Conservation (phyloP, 1,140 invertebrate species). For the Homalodisca vitripennis region DNA sequence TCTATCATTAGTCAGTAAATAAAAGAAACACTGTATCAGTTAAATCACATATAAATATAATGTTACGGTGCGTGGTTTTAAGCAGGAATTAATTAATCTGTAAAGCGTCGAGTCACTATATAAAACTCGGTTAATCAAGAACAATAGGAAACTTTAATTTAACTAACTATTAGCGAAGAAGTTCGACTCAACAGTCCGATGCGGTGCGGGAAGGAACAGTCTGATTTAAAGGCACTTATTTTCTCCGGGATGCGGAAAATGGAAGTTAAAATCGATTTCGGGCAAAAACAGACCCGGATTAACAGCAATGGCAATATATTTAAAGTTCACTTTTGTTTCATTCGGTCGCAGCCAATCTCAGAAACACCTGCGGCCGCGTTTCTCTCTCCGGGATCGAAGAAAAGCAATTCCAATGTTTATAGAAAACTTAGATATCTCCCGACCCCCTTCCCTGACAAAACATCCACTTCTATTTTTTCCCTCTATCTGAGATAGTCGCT, state of each 20-base stretch:
- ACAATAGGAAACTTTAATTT: too few relatives aligned
- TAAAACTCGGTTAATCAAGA: too few relatives aligned
- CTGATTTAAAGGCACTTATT: conserved; percentile 10
- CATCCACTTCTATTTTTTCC: conserved; percentile 8
- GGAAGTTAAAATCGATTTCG: conserved; percentile 15
- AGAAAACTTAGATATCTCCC: conserved; percentile 14
- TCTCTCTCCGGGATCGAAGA: conserved; percentile 4
- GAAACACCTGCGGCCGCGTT: neutral
- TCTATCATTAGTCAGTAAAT: too few relatives aligned
- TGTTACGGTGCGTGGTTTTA: too few relatives aligned
- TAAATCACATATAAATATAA: too few relatives aligned
- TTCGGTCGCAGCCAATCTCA: too few relatives aligned
- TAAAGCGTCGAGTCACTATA: too few relatives aligned
- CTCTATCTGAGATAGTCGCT: conserved; percentile 11
- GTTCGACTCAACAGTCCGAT: too few relatives aligned
- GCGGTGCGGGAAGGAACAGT: neutral
- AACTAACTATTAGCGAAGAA: too few relatives aligned
- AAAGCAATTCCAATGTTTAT: conserved; percentile 13
- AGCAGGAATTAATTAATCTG: too few relatives aligned
- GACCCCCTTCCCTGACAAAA: too few relatives aligned
- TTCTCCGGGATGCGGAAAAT: conserved; percentile 12
- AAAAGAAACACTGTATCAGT: too few relatives aligned
- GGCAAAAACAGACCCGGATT: conserved; percentile 8
- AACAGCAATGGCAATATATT: conserved; percentile 3
- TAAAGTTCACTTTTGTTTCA: conserved; percentile 16